Evolutionary conservation across 2,113 vertebrate species (phyloP).

Genomic region (Cololabis saira): DNA sequence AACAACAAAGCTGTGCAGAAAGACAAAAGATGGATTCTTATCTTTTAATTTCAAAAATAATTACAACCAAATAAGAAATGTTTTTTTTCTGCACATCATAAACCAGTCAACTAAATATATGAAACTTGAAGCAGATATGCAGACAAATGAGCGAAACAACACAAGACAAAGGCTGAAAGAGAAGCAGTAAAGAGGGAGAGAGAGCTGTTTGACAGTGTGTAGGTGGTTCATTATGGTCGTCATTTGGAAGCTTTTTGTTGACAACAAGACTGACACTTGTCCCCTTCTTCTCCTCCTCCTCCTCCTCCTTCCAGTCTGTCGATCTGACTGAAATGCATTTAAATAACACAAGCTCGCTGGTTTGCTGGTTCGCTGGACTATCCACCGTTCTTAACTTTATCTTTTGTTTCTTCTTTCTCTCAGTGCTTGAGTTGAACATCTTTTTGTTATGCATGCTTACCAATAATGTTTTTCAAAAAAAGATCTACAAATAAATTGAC

Average conservation of each 20-base stretch:
- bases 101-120: constrained; percentile 15
- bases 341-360: constrained; percentile 62
- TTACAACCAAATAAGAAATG: constrained; percentile 1
- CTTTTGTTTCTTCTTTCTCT: not conserved
- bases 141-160: constrained; percentile 4
- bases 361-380: constrained; percentile 16
- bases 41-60: too few relatives aligned
- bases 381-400: constrained; percentile 3
- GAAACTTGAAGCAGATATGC: constrained; percentile 28
- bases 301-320: constrained; percentile 61
- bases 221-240: constrained; percentile 74
- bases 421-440: too few relatives aligned
- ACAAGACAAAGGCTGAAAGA: constrained; percentile 47
- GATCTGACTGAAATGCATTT: constrained; percentile 61
- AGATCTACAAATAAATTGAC: too few relatives aligned
- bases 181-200: constrained; percentile 49
- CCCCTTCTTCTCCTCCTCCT: constrained; percentile 57
- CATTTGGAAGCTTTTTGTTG: constrained; percentile 72
- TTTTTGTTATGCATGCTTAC: too few relatives aligned
- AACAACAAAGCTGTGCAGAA: too few relatives aligned
- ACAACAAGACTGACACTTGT: constrained; percentile 68
- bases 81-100: constrained; percentile 13
- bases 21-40: too few relatives aligned
- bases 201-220: constrained; percentile 66
- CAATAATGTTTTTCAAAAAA: too few relatives aligned